phyloP scores from a whole-genome alignment of 2,888 invertebrate species.

The Lepeophtheirus nordmannii region DNA sequence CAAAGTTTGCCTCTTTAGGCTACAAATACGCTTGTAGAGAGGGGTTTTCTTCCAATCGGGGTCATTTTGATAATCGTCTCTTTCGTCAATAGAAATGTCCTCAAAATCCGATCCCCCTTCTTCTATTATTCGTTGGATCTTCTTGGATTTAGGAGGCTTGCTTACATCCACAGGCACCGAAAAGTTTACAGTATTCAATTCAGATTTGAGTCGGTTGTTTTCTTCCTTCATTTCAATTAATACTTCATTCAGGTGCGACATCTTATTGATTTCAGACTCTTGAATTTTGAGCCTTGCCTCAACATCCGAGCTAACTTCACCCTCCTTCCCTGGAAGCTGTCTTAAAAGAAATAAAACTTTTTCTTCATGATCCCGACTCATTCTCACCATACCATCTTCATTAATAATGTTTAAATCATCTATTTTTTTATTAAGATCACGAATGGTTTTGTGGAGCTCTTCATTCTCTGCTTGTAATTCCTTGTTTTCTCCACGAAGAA shows the following conservation, averaged over 20 bases:
- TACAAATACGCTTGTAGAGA: constrained; percentile 39
- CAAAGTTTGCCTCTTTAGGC: not conserved
- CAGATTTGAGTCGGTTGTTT: not conserved
- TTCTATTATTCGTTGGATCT: not conserved
- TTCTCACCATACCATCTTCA: constrained; percentile 36
- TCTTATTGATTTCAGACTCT: constrained; percentile 23
- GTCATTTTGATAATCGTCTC: constrained; percentile 1
- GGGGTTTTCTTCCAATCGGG: constrained; percentile 50
- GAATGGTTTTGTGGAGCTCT: not conserved
- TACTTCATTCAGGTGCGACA: constrained; percentile 16
- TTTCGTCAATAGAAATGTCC: constrained; percentile 7
- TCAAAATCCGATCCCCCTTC: not conserved
- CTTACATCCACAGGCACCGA: not conserved
- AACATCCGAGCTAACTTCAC: not conserved
- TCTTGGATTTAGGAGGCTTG: not conserved
- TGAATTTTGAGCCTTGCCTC: constrained; percentile 17
- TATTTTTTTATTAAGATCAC: constrained; percentile 37
- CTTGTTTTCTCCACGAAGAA: not conserved
- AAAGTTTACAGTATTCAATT: not conserved
- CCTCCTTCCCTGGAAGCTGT: constrained; percentile 25
- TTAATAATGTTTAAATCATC: constrained; percentile 32
- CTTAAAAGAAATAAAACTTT: constrained; percentile 39
- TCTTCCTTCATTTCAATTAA: constrained; percentile 17
- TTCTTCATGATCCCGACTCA: constrained; percentile 46
- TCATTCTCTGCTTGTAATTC: not conserved